phyloP scores from a whole-genome alignment of 2,113 vertebrate species.

The Indicator maculatus region DNA sequence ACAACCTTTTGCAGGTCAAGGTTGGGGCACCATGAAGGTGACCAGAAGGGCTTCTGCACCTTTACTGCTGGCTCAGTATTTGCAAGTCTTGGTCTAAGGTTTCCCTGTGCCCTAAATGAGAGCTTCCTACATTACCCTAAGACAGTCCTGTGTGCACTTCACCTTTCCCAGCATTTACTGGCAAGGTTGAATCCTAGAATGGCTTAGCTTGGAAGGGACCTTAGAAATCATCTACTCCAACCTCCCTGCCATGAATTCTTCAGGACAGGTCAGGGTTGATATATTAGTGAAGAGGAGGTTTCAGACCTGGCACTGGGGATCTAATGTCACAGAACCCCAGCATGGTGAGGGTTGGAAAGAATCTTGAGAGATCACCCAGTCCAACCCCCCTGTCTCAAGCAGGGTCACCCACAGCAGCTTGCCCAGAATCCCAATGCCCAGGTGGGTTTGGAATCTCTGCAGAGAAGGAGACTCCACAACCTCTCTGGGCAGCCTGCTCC shows the following conservation, averaged over 20 bases:
- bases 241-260: background rate
- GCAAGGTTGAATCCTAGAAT: no score
- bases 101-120: background rate
- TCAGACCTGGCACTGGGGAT: background rate
- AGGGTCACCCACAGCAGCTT: no score
- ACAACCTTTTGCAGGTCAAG: background rate
- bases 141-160: background rate
- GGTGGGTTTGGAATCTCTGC: no score
- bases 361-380: no score
- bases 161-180: background rate
- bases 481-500: no score
- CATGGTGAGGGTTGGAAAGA: no score
- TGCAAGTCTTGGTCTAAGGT: background rate
- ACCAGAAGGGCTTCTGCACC: background rate
- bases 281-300: background rate
- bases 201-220: no score
- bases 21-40: background rate
- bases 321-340: background rate
- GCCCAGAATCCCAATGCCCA: no score
- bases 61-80: background rate
- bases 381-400: no score
- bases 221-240: no score
- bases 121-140: rapidly evolving
- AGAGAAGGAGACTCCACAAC: no score
- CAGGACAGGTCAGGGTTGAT: background rate